Conservation (phyloP, 2,113 vertebrate genomes). For the Ochotona curzoniae region DNA sequence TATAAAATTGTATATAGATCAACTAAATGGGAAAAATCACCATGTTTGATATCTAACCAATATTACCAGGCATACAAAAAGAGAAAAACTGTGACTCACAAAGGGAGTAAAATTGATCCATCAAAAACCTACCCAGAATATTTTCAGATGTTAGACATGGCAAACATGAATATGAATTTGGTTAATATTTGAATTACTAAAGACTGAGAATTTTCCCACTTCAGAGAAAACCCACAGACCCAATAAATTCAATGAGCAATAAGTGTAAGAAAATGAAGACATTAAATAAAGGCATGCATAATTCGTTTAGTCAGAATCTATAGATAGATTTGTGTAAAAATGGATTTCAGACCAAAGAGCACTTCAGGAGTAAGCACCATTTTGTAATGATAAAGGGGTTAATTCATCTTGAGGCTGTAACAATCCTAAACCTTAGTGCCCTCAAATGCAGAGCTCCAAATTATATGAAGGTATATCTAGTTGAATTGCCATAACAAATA, state of each 20-base stretch:
- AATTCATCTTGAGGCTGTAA: background rate
- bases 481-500: background rate
- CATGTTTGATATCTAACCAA: background rate
- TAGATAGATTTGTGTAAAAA: background rate
- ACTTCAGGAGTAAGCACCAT: background rate
- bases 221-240: background rate
- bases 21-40: background rate
- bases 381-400: background rate
- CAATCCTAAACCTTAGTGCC: background rate
- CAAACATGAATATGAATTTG: background rate
- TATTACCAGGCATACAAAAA: background rate
- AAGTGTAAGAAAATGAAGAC: background rate
- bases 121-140: background rate
- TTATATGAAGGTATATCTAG: background rate
- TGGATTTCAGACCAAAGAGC: background rate
- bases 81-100: background rate
- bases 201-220: background rate
- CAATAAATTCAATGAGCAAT: background rate
- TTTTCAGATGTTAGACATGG: background rate
- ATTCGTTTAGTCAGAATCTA: background rate
- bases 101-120: background rate
- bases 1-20: background rate
- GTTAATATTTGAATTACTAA: background rate
- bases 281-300: background rate
- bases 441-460: background rate